Evolutionary conservation across 2,113 vertebrate genomes (phyloP).

Genomic region (Caranx melampygus): DNA sequence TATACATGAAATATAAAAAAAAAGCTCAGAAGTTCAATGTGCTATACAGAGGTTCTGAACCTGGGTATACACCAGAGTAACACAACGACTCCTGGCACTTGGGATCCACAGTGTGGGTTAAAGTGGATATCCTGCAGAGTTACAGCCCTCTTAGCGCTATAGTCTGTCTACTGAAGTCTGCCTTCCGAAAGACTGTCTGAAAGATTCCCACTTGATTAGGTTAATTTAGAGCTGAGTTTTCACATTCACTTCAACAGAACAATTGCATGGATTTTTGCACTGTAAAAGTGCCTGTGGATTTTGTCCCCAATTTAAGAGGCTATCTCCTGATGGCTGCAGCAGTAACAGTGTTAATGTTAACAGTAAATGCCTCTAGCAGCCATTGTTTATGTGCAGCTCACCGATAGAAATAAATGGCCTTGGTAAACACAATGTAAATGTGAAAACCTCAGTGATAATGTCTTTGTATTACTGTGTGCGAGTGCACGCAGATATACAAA

Average conservation of each 20-base stretch:
- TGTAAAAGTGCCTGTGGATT: background rate
- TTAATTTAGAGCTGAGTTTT: background rate
- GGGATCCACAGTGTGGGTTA: background rate
- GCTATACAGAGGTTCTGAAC: background rate
- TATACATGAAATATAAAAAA: no score
- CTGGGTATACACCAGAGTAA: background rate
- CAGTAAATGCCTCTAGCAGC: conserved; percentile 15
- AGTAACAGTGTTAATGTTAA: background rate
- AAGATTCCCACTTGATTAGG: background rate
- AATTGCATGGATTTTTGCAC: no score
- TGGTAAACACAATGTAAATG: conserved; percentile 5
- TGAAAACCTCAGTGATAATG: conserved; percentile 42
- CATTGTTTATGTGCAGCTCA: conserved; percentile 16
- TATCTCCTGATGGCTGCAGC: background rate
- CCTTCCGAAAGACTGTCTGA: background rate
- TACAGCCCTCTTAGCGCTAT: background rate
- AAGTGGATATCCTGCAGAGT: background rate
- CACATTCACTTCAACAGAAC: background rate
- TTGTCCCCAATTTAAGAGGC: background rate
- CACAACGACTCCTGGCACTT: background rate
- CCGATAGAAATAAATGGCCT: conserved; percentile 17
- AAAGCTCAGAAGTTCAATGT: background rate
- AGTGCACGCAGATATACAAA: conserved; percentile 46
- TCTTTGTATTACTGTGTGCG: conserved; percentile 30
- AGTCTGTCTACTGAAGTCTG: background rate